Base-by-base conservation (phyloP, 2,888 invertebrate species). In the Drosophila helvetica region DNA sequence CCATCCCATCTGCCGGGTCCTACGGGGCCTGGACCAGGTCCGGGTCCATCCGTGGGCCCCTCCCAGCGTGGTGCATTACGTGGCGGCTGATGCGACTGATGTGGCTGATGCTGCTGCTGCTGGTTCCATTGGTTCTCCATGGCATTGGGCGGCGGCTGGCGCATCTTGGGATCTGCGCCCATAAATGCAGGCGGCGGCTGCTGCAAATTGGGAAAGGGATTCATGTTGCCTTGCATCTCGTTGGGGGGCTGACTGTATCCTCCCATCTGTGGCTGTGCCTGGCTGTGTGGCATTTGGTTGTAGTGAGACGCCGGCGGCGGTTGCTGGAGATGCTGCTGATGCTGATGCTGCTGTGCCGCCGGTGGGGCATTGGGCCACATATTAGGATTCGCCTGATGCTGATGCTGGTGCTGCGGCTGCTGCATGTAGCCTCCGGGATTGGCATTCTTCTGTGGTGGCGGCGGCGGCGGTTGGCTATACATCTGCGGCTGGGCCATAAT, bases 401-500 rank as follows among this genome's bases (percentile, higher is more conserved):
- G 75, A 30, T 50, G 69, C 25, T 42, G 51, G 25, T 52, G 57
- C 43, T 53, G 74, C 43, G 55, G 74, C 45, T 62, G 70, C 33
- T 38, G 52, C 51, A 47, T 50, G 18, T 63, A 65, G 30, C 30
- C 47, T 2, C 19, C 33, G 12, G 18, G 7, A 38, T n/a, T n/a
- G 38, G 38, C 15, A n/a, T 68, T 43, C 12, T 57, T 58, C 8
- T 64, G 63, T 0, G 79, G 72, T 18, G 78, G 81, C 15, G 87
- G 87, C 27, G 90, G 90, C 27, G 90, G 90, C 5, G 90, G 90
- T 53, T 91, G 90, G 22, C 77, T 78, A 50, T 91, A 91, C 58
- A 91, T 77, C 66, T 91, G 91, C 27, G 90, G 88, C 57, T 88
- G 84, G 17, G 89, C 90, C 51, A 83, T 87, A 27, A 91, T 87